Conservation (phyloP, 2,888 invertebrate genomes). For the Megalurothrips usitatus region DNA sequence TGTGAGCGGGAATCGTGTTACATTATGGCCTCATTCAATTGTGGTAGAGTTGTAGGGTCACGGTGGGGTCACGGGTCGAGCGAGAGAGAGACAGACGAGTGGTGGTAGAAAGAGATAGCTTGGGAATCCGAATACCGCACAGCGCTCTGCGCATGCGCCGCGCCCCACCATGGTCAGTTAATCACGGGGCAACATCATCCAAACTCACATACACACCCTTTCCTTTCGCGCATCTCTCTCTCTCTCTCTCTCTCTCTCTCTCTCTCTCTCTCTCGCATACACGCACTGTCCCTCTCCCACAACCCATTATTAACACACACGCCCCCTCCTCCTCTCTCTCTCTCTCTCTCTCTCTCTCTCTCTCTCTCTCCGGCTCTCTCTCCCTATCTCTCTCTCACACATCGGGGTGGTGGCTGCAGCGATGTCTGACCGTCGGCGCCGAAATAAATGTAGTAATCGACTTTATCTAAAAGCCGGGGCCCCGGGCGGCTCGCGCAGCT, state of each 20-base stretch:
- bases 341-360: background rate
- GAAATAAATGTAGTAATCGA: slow-evolving; percentile 14
- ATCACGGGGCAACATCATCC: slow-evolving; percentile 12
- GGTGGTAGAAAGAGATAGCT: too few relatives aligned
- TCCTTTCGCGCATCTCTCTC: background rate
- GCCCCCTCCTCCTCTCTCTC: background rate
- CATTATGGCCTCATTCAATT: too few relatives aligned
- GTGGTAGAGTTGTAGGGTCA: too few relatives aligned
- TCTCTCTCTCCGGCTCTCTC: background rate
- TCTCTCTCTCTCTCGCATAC: background rate
- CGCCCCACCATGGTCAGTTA: background rate
- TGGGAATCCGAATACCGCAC: too few relatives aligned
- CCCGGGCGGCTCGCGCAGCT: background rate
- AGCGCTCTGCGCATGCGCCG: too few relatives aligned
- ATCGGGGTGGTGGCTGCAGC: too few relatives aligned
- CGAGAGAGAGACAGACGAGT: too few relatives aligned
- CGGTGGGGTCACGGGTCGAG: too few relatives aligned
- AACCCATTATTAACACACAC: background rate
- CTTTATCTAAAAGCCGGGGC: background rate
- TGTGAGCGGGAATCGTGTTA: too few relatives aligned
- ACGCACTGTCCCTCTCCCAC: background rate
- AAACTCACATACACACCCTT: background rate
- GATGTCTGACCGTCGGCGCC: background rate
- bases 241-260: background rate
- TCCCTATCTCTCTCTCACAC: background rate